Evolutionary conservation across 2,113 vertebrate species (phyloP), one percentile per base, ranked within the genome.

Genomic region (Cygnus buccinator): DNA sequence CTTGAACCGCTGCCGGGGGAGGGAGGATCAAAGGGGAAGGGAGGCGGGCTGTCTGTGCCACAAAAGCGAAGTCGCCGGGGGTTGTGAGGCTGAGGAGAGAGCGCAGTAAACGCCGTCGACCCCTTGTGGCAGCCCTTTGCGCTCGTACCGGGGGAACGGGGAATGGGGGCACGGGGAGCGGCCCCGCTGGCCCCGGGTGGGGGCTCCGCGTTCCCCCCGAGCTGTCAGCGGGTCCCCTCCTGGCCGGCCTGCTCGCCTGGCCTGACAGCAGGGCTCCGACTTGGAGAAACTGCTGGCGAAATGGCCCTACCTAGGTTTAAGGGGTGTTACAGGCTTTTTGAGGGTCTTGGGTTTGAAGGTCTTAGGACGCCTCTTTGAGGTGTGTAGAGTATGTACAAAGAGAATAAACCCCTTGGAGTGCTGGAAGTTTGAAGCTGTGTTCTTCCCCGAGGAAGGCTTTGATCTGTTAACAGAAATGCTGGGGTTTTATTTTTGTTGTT

Each of bases 1-100:
- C 12, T 13, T 15, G 7, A 5, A 29, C 29, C 1, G 20, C 13
- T 4, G 33, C 1, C 3, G 2, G 1, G 4, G 17, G 29, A 6
- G 4, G 18, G 21, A 9, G 41, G 63, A 17, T 3, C 6, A 5
- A 6, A 39, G 19, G 7, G 48, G 11, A 4, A 2, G 10, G 12
- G 46, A 13, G 66, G 8, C 4, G 37, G 16, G 57, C 28, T 6
- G 23, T 19, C 31, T 9, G 28, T 2, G 4, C 20, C 6, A 8
- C 11, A 16, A 33, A 3, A 9, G 57, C 2, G 21, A n/a, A 86
- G 41, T 41, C 3, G 71, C 18, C 3, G 5, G 35, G n/a, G 26
- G 23, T 48, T 48, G 46, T n/a, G 12, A n/a, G 41, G 35, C 41
- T 25, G 1, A 25, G 44, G 33, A 46, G 58, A 2, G 41, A 26